phyloP scores from a whole-genome alignment of 2,113 vertebrate genomes.

The Lepus timidus region DNA sequence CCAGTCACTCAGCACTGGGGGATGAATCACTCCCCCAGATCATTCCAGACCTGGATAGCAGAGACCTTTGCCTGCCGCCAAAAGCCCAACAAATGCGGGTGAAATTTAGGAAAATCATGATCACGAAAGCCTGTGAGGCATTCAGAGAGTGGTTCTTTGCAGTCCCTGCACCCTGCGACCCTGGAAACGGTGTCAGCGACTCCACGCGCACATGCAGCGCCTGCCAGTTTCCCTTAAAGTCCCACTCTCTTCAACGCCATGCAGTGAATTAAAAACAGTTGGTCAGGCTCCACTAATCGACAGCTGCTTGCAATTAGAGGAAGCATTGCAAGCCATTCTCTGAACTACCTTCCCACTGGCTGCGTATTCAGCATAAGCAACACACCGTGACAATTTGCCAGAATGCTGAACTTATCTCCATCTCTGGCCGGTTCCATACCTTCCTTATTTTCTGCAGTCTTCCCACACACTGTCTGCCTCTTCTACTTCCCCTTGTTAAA shows the following conservation, averaged over 20 bases:
- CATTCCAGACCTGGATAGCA: constrained; percentile 69
- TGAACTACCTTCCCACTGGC: constrained; percentile 86
- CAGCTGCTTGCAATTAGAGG: constrained; percentile 90
- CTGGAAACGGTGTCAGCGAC: constrained; percentile 75
- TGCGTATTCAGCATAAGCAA: constrained; percentile 84
- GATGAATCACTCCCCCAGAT: constrained; percentile 76
- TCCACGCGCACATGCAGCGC: constrained; percentile 67
- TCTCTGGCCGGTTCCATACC: constrained; percentile 87
- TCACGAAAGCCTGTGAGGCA: constrained; percentile 77
- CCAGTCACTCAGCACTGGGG: constrained; percentile 60
- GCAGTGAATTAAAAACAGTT: constrained; percentile 87
- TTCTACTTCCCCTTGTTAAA: constrained; percentile 83
- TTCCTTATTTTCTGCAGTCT: constrained; percentile 85
- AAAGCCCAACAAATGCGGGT: constrained; percentile 82
- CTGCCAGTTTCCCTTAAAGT: constrained; percentile 81
- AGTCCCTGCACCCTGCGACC: constrained; percentile 77
- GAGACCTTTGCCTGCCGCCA: constrained; percentile 74
- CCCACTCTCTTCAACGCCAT: constrained; percentile 84
- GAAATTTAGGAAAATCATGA: constrained; percentile 82
- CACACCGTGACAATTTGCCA: constrained; percentile 83
- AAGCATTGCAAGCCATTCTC: constrained; percentile 85
- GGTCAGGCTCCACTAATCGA: constrained; percentile 82
- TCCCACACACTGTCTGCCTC: constrained; percentile 83
- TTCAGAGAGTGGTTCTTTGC: constrained; percentile 81
- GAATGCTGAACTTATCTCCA: constrained; percentile 83